phyloP scores from a whole-genome alignment of 92 coral and sea anemone genomes.

The Bergia puertoricense region DNA sequence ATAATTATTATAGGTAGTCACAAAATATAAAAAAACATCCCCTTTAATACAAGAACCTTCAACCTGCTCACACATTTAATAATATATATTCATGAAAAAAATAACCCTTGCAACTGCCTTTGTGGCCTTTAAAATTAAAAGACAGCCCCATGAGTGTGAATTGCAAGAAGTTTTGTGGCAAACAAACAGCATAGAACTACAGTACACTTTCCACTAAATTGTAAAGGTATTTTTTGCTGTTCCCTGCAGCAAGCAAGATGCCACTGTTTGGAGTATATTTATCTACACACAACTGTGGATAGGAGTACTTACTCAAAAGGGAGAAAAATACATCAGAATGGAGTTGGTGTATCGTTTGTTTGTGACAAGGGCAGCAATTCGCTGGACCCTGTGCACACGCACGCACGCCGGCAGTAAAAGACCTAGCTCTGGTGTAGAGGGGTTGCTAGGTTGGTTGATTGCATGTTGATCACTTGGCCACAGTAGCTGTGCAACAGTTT shows the following conservation, averaged over 20 bases:
- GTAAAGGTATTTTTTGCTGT: background rate
- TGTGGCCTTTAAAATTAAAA: too few species aligned
- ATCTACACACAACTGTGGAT: conserved; percentile 57
- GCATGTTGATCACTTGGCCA: conserved; percentile 64
- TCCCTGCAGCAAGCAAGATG: background rate
- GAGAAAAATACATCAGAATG: conserved; percentile 53
- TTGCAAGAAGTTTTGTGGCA: background rate
- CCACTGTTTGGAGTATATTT: conserved; percentile 22
- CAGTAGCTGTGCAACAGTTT: conserved; percentile 70
- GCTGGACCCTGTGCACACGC: conserved; percentile 65
- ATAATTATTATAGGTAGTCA: too few species aligned
- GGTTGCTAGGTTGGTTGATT: conserved; percentile 68
- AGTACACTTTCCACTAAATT: background rate
- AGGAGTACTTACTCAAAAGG: conserved; percentile 86
- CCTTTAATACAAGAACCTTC: too few species aligned
- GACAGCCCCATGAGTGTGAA: background rate
- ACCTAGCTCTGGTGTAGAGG: conserved; percentile 62
- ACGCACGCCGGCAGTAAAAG: conserved; percentile 82
- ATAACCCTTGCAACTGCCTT: too few species aligned
- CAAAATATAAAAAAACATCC: too few species aligned
- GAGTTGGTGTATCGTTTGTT: conserved; percentile 44
- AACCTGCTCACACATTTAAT: too few species aligned
- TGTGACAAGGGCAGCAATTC: conserved; percentile 62
- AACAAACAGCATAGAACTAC: background rate
- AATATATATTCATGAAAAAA: too few species aligned